A percentile compares a stretch with the other conserved stretches of the same genome.
Conservation (phyloP, 2,888 invertebrate species). For the Phyto melanocephala region DNA sequence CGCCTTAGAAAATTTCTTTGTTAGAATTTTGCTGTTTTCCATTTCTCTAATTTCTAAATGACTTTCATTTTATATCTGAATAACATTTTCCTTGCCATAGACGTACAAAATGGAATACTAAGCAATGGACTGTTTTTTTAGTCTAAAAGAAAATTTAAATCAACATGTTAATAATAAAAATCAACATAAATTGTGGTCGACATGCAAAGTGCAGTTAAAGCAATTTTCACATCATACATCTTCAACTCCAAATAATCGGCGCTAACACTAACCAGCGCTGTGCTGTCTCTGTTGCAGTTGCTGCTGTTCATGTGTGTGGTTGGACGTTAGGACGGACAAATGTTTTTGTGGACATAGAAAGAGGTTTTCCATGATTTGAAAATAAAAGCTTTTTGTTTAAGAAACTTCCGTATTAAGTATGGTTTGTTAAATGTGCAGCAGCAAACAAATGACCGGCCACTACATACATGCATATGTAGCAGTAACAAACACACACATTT, state of each 20-base stretch:
- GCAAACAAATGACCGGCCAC: neutral
- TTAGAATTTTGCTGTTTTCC: neutral
- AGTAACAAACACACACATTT: neutral
- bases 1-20: neutral
- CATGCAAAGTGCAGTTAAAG: constrained; percentile 33
- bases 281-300: neutral
- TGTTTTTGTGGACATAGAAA: neutral
- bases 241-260: constrained; percentile 14
- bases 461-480: neutral
- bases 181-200: constrained; percentile 45
- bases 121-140: no score
- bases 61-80: constrained; percentile 32
- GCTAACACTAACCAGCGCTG: neutral
- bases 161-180: constrained; percentile 50
- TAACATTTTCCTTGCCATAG: neutral
- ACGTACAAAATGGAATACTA: no score
- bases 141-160: constrained; percentile 44
- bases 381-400: constrained; percentile 13
- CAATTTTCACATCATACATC: constrained; percentile 51
- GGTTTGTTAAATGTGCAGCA: constrained; percentile 22
- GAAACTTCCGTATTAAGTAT: constrained; percentile 36
- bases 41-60: constrained; percentile 23
- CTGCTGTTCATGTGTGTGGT: constrained; percentile 6
- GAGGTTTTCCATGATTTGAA: constrained; percentile 27
- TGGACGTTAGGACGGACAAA: neutral